phyloP scores from a whole-genome alignment of 2,888 invertebrate genomes.

The Apamea monoglypha region DNA sequence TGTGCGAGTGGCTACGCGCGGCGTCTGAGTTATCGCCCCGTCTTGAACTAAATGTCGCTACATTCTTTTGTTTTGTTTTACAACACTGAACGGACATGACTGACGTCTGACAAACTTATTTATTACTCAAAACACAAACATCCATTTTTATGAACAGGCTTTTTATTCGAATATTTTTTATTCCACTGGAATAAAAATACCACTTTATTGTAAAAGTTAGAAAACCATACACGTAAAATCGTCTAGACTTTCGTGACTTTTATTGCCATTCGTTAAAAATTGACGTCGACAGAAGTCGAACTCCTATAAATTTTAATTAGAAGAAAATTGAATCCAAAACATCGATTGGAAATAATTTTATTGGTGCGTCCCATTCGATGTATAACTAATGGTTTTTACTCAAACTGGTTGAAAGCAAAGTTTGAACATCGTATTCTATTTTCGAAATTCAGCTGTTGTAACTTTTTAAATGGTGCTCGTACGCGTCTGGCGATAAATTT shows the following conservation, averaged over 20 bases:
- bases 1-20: constrained; percentile 78
- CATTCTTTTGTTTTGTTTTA: constrained; percentile 85
- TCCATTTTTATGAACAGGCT: constrained; percentile 23
- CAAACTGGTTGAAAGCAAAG: constrained; percentile 83
- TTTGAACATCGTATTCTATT: constrained; percentile 81
- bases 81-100: constrained; percentile 56
- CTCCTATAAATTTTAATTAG: constrained; percentile 78
- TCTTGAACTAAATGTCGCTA: constrained; percentile 84
- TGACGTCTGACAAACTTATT: constrained; percentile 55
- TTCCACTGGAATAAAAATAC: constrained; percentile 38
- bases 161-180: constrained; percentile 38
- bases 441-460: constrained; percentile 76
- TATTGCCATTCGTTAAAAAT: constrained; percentile 66
- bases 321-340: constrained; percentile 78
- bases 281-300: constrained; percentile 68
- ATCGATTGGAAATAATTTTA: constrained; percentile 81
- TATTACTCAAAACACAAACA: constrained; percentile 29
- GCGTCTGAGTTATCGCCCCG: constrained; percentile 84
- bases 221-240: constrained; percentile 60
- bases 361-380: constrained; percentile 76
- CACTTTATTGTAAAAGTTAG: constrained; percentile 61
- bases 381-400: constrained; percentile 80
- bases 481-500: constrained; percentile 51
- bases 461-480: constrained; percentile 73
- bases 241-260: constrained; percentile 65